Evolutionary conservation across 2,888 invertebrate species (phyloP).

Genomic region (Platycnemis pennipes): DNA sequence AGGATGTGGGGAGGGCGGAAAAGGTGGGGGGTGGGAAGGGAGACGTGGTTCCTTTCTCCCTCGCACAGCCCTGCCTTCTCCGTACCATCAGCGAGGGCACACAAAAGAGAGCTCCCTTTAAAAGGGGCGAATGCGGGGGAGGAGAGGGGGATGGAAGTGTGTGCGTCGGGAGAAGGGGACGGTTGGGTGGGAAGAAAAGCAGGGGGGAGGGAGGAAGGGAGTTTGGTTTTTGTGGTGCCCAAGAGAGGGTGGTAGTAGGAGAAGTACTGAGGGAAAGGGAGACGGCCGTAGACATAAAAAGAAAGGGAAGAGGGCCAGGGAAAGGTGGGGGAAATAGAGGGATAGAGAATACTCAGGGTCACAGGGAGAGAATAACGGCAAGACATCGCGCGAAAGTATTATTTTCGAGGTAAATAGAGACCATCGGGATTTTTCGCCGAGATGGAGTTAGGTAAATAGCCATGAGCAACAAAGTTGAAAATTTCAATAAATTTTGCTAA

Average conservation of each 20-base stretch:
- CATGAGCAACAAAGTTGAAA: not conserved
- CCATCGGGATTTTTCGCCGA: not conserved
- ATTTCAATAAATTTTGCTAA: no score
- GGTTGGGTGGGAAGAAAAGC: not conserved
- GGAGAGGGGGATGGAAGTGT: not conserved
- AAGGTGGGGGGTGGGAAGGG: not conserved
- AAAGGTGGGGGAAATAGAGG: not conserved
- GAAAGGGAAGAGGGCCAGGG: not conserved
- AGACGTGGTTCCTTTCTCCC: conserved; percentile 13
- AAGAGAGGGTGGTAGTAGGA: not conserved
- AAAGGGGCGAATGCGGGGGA: not conserved
- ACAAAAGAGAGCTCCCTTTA: not conserved
- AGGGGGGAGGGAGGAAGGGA: not conserved
- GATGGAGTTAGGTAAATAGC: not conserved
- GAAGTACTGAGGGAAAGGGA: not conserved
- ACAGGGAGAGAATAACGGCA: not conserved
- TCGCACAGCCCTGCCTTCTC: conserved; percentile 26
- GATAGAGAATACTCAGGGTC: not conserved
- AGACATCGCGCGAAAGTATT: not conserved
- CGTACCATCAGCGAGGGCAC: not conserved
- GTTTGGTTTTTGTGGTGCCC: conserved; percentile 34
- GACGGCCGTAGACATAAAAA: not conserved
- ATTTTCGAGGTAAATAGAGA: not conserved
- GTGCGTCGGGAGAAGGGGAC: not conserved
- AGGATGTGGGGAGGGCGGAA: not conserved